Evolutionary conservation across 2,113 vertebrate genomes (phyloP), one percentile per base, ranked within the genome.

Genomic region (Lepisosteus osseus): DNA sequence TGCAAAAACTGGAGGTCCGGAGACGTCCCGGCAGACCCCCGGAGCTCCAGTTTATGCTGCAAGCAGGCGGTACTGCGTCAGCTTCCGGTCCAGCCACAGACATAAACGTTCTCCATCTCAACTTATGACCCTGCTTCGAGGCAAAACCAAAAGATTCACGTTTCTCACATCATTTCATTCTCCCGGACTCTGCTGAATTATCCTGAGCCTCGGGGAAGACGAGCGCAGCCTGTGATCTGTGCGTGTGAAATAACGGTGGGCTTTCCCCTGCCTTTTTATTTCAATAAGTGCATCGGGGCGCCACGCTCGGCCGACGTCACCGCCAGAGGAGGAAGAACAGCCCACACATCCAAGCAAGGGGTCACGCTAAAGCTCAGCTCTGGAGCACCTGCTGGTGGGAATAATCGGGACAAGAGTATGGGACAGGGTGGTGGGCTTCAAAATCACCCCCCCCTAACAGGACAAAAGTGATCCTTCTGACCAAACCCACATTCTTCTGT

Each of bases 21-120:
- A 29, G 29, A 29, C 29, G 29, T 29, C 29, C 29, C 29, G 47
- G 9, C 9, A 9, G 47, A 51, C 9, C 47, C 5, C 9, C 47
- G 5, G 5, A 9, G 47, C 47, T 51, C 5, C 47, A 3, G 47
- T 51, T 51, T 51, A 1, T 51, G 47, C 9, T 51, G 47, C 47
- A 6, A 51, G 47, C 9, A 6, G 9, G 47, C 5, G 5, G 47
- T 3, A 9, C 29, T 29, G 47, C 9, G 47, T 51, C 47, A 51
- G 83, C 77, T 79, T 86, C 85, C 78, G 84, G 87, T 88, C 87
- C 82, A 79, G 86, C 86, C 86, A 87, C 84, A 29, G 54, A 76
- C 83, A 88, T 79, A 84, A 89, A 88, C 86, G 86, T 87, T 88
- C 85, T 88, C 84, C 88, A 84, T 87, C 85, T 90, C 90, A 90